phyloP scores from a whole-genome alignment of 2,797 vertebrate genomes.

The Phoebastria nigripes region DNA sequence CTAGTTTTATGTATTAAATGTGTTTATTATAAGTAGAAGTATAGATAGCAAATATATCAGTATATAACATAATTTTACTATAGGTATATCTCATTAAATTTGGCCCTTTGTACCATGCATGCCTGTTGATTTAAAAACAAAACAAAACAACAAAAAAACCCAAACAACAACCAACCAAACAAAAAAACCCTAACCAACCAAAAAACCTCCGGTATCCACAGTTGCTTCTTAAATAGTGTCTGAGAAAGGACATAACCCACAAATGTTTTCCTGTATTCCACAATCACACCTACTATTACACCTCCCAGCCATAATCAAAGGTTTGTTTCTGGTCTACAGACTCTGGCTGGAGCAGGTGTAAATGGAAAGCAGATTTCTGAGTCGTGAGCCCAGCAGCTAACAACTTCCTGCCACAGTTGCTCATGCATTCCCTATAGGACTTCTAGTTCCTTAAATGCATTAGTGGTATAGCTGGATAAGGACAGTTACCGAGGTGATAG shows the following conservation, averaged over 20 bases:
- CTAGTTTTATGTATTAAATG: background rate
- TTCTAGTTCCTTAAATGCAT: background rate
- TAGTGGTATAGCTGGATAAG: background rate
- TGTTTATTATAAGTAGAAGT: background rate
- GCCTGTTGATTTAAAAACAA: background rate
- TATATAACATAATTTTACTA: background rate
- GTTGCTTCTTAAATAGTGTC: background rate
- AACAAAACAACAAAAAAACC: background rate
- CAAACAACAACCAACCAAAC: no score
- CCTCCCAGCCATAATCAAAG: background rate
- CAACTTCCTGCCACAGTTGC: background rate
- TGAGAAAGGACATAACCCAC: background rate
- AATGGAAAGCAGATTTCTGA: slow-evolving; percentile 51
- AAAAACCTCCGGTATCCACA: background rate
- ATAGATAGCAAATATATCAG: background rate
- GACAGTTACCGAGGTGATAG: background rate
- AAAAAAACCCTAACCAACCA: no score
- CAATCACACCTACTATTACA: background rate
- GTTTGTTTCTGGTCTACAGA: background rate
- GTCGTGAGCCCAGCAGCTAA: slow-evolving; percentile 9
- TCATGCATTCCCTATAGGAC: background rate
- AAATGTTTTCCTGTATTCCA: background rate
- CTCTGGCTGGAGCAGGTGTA: slow-evolving; percentile 19
- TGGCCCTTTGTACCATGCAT: background rate
- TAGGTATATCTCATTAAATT: background rate